Base-by-base conservation (phyloP, 2,888 invertebrate genomes). In the Habrosyne pyritoides region DNA sequence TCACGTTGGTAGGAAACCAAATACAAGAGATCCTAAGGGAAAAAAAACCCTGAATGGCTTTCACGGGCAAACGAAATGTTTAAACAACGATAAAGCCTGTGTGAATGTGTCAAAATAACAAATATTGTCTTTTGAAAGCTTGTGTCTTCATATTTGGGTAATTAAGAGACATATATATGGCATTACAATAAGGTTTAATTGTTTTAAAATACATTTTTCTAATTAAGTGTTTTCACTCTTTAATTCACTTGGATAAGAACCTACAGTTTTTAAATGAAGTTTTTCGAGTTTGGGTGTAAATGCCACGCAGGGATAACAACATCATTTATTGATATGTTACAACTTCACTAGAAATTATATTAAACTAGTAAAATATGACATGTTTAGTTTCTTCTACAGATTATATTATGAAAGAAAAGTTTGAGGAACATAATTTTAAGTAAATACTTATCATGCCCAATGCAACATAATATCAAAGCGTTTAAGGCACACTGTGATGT, bases 81-180 rank as follows among this genome's bases (percentile, higher is more conserved):
- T 89, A 84, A 67, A 73, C 81, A 84, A 79, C 81, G 91, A 92
- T 92, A 92, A 91, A 89, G 82, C 73, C 81, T 89, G 88, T 90
- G 89, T 92, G 91, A 93, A 92, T 92, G 89, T 90, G 91, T 91
- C 91, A 93, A 93, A 93, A 92, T 84, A 86, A 86, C 86, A 89
- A 90, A 89, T 90, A 92, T 92, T 91, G 88, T 87, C 87, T 84
- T 77, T 83, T 77, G 75, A 69, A 75, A 69, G 75, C 73, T 75
- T 76, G 75, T 78, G 76, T 80, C 71, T 76, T 73, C 77, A 75
- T 71, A 71, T 77, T 70, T 73, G 80, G 67, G 81, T 80, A 86
- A 86, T 87, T 86, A 86, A 81, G 71, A 67, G 65, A 60, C 67
- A 69, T 77, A 73, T 69, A 71, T 64, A 47, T 28, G 24, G 18